A percentile compares a stretch with the other conserved stretches of the same genome.
These are phyloP conservation scores for Pachyuromys duprasi DNA, from an alignment of 2,797 vertebrate species.

Conservation along the genomic window DNA sequence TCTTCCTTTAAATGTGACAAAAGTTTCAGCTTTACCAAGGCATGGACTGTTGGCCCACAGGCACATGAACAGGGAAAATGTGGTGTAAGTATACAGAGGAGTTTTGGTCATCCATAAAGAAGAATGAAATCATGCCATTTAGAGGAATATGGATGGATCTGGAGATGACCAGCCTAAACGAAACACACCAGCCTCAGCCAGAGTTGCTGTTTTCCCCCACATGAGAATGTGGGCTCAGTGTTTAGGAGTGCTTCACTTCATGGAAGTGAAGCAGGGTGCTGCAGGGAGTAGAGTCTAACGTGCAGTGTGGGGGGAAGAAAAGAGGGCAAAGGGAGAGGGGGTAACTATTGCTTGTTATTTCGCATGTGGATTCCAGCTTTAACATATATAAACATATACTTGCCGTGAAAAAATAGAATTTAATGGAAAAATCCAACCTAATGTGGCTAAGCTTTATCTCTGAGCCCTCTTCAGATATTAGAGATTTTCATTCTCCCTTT, in stretches of 20 bases:
- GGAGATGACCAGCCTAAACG: neutral
- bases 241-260: no score
- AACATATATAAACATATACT: no score
- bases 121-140: neutral
- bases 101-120: neutral
- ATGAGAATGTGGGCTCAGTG: no score
- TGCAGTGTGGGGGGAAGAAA: neutral
- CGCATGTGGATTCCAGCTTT: neutral
- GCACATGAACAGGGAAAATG: neutral
- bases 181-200: neutral
- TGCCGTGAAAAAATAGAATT: neutral
- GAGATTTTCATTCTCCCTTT: neutral
- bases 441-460: neutral
- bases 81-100: neutral
- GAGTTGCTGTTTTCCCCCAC: neutral
- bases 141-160: neutral
- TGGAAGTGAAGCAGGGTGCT: no score
- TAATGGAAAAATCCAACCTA: neutral
- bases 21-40: neutral
- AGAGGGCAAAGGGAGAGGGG: no score
- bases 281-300: neutral
- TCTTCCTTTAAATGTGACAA: neutral
- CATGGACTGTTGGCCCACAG: no score
- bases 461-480: neutral
- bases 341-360: neutral